Conservation (phyloP, 2,888 invertebrate genomes). For the Chalcis sispes region DNA sequence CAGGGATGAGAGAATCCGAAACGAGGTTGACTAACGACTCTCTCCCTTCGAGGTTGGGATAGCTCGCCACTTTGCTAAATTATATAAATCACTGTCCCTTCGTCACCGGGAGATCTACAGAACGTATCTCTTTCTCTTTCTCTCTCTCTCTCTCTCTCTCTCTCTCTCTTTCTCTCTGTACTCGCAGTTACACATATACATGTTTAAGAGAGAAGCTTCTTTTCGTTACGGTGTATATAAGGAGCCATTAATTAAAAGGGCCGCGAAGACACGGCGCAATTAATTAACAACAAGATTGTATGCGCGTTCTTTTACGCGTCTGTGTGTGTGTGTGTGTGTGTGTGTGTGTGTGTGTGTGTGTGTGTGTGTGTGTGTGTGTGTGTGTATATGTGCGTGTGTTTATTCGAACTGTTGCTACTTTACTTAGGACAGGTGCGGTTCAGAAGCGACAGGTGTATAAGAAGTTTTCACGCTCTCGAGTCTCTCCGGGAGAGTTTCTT, state of each 20-base stretch:
- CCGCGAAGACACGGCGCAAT: constrained; percentile 25
- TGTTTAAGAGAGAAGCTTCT: too few relatives aligned
- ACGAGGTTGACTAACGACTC: constrained; percentile 66
- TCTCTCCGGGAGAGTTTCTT: neutral
- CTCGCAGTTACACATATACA: too few relatives aligned
- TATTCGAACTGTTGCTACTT: neutral
- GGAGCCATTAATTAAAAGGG: constrained; percentile 51
- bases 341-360: neutral
- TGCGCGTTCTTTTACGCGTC: neutral
- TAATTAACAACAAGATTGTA: constrained; percentile 44
- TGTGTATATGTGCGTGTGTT: neutral
- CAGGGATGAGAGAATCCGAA: neutral
- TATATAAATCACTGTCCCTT: constrained; percentile 72
- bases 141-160: too few relatives aligned
- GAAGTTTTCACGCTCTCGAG: too few relatives aligned
- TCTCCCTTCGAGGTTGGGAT: constrained; percentile 50
- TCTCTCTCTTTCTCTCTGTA: too few relatives aligned
- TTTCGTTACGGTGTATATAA: constrained; percentile 27
- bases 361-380: neutral
- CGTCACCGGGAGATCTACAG: neutral
- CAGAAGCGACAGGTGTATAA: too few relatives aligned
- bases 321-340: neutral
- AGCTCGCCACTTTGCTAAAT: constrained; percentile 72
- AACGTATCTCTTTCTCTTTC: neutral
- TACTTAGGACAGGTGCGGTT: neutral